Evolutionary conservation across 1,140 invertebrate species (phyloP).

Genomic region (Drosophila elegans): DNA sequence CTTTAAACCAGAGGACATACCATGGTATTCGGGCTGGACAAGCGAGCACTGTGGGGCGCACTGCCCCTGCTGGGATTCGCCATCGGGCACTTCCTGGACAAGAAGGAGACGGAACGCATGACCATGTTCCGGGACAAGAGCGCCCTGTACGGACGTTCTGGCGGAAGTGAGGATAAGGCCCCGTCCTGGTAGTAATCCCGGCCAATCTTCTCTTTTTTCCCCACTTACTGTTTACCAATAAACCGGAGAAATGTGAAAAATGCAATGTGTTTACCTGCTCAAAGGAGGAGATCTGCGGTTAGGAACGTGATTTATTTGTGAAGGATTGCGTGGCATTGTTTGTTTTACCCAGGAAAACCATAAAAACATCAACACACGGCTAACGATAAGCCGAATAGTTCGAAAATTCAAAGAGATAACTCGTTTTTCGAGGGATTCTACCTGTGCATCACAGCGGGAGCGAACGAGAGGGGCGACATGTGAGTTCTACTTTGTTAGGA

Average conservation of each 20-base stretch:
- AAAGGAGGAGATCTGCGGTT: conserved; percentile 45
- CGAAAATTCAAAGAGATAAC: conserved; percentile 47
- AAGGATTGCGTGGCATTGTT: conserved; percentile 74
- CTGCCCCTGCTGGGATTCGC: conserved; percentile 86
- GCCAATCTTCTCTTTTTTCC: conserved; percentile 32
- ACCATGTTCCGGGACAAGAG: conserved; percentile 91
- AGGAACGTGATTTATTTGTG: conserved; percentile 67
- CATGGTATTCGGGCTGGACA: conserved; percentile 86
- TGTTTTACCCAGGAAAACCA: conserved; percentile 61
- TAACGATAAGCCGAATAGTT: conserved; percentile 50
- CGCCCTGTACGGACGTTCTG: conserved; percentile 88
- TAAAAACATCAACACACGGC: conserved; percentile 65
- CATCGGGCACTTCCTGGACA: conserved; percentile 88
- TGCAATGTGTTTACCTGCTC: conserved; percentile 28
- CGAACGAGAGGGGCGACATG: background rate
- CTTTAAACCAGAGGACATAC: conserved; percentile 47
- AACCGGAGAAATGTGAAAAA: conserved; percentile 58
- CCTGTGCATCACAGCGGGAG: conserved; percentile 26
- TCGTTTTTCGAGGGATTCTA: conserved; percentile 54
- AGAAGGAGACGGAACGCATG: conserved; percentile 89
- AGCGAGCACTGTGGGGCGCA: conserved; percentile 81
- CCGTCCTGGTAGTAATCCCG: conserved; percentile 88
- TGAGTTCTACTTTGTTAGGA: background rate
- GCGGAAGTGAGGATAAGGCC: conserved; percentile 87
- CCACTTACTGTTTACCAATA: conserved; percentile 57